A percentile compares a stretch with the other conserved stretches of the same genome.
Evolutionary conservation across 2,113 vertebrate genomes (phyloP).

Genomic region (Leptosomus discolor): DNA sequence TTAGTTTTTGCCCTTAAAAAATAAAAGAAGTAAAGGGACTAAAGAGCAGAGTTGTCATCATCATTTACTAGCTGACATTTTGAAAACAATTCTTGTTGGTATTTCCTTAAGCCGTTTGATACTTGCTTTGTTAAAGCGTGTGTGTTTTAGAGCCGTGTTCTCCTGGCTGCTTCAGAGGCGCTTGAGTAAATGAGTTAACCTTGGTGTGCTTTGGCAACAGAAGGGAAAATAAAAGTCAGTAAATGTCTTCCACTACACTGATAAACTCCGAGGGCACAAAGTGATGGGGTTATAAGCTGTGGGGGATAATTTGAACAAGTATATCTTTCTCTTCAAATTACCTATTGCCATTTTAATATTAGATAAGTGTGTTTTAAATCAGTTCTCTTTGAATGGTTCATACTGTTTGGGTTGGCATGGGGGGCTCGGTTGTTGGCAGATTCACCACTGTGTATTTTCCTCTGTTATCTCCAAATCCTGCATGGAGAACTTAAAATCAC

Average conservation of each 20-base stretch:
- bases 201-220: slow-evolving; percentile 54
- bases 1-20: neutral
- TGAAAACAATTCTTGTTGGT: neutral
- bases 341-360: slow-evolving; percentile 37
- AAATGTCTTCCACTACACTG: slow-evolving; percentile 37
- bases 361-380: slow-evolving; percentile 51
- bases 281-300: neutral
- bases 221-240: slow-evolving; percentile 58
- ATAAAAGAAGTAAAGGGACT: no score
- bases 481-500: neutral
- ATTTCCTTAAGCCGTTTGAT: slow-evolving; percentile 15
- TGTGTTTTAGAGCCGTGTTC: slow-evolving; percentile 51
- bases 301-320: slow-evolving; percentile 45
- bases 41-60: neutral
- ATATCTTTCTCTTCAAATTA: slow-evolving; percentile 38
- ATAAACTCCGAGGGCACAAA: slow-evolving; percentile 40
- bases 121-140: slow-evolving; percentile 28
- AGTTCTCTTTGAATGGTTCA: slow-evolving; percentile 20
- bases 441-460: neutral
- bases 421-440: neutral
- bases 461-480: slow-evolving; percentile 41
- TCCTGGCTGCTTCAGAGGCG: slow-evolving; percentile 45
- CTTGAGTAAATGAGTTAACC: slow-evolving; percentile 66
- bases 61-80: neutral
- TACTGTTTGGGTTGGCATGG: slow-evolving; percentile 24